Base-by-base conservation (phyloP, 2,113 vertebrate species). In the Ptilonorhynchus violaceus region DNA sequence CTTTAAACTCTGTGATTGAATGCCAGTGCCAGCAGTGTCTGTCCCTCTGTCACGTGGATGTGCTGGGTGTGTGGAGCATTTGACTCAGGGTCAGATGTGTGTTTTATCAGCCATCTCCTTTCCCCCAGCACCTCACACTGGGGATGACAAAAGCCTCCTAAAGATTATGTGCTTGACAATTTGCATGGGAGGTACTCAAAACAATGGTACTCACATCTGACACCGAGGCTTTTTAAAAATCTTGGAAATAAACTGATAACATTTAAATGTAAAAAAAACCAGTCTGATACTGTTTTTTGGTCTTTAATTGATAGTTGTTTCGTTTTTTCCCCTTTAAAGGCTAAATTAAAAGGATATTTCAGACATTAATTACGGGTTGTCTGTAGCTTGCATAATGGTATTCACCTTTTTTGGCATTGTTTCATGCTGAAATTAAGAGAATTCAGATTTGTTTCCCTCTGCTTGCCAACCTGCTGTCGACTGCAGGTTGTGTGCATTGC, bases 21-120 rank as follows among this genome's bases (percentile, higher is more conserved):
- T 70, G 55, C 42, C 85, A 77, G 81, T 69, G 94, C 67, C 92
- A 88, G 79, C 92, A 85, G 88, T 42, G 75, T 88, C 86, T 94
- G 68, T 42, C 37, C 50, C 53, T 63, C 78, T 44, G 80, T 56
- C 89, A 47, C 11, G 5, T 7, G 92, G 59, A 4, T 39, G 25
- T 14, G 60, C 50, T 47, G 60, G 59, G 69, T 9, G 37, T 18
- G 50, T 21, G 50, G 53, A 83, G 75, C 66, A 7, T 63, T 47
- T 63, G 80, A 64, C 68, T 75, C 39, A 11, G n/a, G 46, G 66
- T 23, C 30, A 47, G 79, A 53, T 28, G 73, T 69, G 63, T 46
- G n/a, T 28, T 77, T 92, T 64, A 78, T 92, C 91, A 79, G 41
- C 18, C 18, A 44, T 62, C 76, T 92, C 41, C 37, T 59, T 55